Evolutionary conservation across 53 echinoderm and acorn worm species (phyloP).

Genomic region (Luidia sarsii): DNA sequence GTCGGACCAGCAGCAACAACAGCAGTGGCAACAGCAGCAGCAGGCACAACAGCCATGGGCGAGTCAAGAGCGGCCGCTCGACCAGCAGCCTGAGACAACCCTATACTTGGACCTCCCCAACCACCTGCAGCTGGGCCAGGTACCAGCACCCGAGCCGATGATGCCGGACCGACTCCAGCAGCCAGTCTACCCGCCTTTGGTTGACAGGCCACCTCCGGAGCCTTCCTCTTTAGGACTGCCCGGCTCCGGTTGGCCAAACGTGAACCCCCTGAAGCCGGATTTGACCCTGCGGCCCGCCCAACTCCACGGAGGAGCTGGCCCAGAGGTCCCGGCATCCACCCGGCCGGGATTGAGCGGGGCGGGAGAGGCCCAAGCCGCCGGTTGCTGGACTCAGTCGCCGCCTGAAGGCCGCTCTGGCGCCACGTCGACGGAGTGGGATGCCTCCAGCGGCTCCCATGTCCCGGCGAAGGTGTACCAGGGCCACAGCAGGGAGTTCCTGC

Average conservation of each 20-base stretch:
- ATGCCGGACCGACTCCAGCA: neutral
- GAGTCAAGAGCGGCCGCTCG: neutral
- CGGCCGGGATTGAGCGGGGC: too few species aligned
- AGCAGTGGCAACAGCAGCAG: conserved; percentile 56
- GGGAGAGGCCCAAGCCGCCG: too few species aligned
- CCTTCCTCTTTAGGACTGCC: too few species aligned
- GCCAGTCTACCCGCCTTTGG: neutral
- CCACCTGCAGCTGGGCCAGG: neutral
- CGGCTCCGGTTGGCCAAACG: neutral
- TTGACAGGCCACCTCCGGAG: neutral
- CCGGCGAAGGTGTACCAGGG: conserved; percentile 21
- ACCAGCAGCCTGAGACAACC: conserved; percentile 18
- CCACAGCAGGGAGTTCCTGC: conserved; percentile 20
- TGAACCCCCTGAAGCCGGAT: neutral
- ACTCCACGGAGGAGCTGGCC: too few species aligned
- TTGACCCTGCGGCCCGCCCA: too few species aligned
- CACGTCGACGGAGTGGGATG: neutral
- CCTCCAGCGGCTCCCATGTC: neutral
- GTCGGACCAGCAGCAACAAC: conserved; percentile 50
- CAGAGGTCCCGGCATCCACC: too few species aligned
- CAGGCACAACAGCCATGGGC: neutral
- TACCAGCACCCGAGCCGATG: neutral
- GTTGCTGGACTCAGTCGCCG: too few species aligned
- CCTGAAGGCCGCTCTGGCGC: neutral
- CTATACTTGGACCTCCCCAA: conserved; percentile 9